Percentiles rank a stretch among this genome's conserved stretches.
These are phyloP conservation scores for Athene cunicularia DNA, from an alignment of 2,113 vertebrate genomes.

Conservation along the genomic window DNA sequence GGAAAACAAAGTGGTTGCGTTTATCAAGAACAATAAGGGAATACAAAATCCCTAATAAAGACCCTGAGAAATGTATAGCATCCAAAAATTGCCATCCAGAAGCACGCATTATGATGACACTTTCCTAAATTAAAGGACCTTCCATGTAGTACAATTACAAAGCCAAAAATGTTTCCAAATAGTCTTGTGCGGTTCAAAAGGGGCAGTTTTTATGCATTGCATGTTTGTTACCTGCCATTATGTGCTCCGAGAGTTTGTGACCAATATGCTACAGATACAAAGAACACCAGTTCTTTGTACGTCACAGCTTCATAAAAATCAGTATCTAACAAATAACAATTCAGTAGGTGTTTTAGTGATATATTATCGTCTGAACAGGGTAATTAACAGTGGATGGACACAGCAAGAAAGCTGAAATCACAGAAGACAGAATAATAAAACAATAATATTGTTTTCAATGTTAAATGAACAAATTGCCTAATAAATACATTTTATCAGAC, in stretches of 20 bases:
- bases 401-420: not conserved
- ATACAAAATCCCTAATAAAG: conserved; percentile 35
- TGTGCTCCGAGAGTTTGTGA: not conserved
- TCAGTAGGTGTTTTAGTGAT: not conserved
- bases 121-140: conserved; percentile 26
- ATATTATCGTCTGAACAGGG: not conserved
- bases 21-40: conserved; percentile 12
- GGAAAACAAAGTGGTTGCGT: not conserved
- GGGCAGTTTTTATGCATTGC: not conserved
- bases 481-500: not conserved
- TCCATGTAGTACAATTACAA: not conserved
- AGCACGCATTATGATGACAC: not conserved
- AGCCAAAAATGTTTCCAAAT: not conserved
- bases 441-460: not conserved
- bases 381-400: not conserved
- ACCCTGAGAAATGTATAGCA: conserved; percentile 31
- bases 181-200: rapidly evolving
- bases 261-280: not conserved
- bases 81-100: not conserved
- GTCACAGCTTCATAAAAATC: not conserved
- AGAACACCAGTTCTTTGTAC: not conserved
- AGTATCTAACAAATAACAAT: not conserved
- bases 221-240: not conserved
- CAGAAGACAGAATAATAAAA: not conserved
- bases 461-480: not conserved